A percentile compares a stretch with the other conserved stretches of the same genome.
These are phyloP conservation scores for Betta splendens DNA, from an alignment of 2,797 vertebrate species.

Conservation along the genomic window DNA sequence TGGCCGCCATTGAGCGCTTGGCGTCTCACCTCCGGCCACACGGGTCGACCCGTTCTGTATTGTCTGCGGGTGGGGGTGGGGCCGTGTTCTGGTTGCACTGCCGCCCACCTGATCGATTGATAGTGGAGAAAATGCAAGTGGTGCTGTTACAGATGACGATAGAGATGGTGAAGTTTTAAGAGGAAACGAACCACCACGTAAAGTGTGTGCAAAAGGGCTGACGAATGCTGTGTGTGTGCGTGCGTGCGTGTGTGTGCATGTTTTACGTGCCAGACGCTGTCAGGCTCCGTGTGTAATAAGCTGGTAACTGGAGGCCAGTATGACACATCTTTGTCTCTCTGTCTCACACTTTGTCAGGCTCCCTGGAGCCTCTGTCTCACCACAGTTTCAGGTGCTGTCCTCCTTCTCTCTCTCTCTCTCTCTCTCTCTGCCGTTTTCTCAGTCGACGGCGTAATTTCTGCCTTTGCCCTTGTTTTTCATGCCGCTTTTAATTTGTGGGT, in stretches of 20 bases:
- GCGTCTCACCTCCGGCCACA: constrained; percentile 73
- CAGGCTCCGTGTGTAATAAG: constrained; percentile 41
- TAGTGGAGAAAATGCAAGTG: too few relatives aligned
- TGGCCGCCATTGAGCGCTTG: constrained; percentile 64
- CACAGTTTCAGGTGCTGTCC: constrained; percentile 54
- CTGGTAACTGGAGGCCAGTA: constrained; percentile 50
- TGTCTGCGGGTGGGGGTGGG: constrained; percentile 30
- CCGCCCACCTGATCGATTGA: constrained; percentile 18
- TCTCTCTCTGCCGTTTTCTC: constrained; percentile 31
- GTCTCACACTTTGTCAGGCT: constrained; percentile 66
- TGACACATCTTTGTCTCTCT: constrained; percentile 67
- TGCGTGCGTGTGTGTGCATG: constrained; percentile 12
- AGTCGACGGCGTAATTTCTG: not conserved
- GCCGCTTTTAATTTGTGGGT: constrained; percentile 1
- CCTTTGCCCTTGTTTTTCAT: not conserved
- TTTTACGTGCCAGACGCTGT: constrained; percentile 37
- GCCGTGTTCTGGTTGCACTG: constrained; percentile 31
- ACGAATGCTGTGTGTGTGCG: too few relatives aligned
- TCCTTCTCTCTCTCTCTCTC: constrained; percentile 23
- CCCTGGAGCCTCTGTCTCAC: constrained; percentile 55
- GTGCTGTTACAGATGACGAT: too few relatives aligned
- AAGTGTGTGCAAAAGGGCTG: too few relatives aligned
- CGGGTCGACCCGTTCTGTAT: constrained; percentile 35
- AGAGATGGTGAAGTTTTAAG: too few relatives aligned
- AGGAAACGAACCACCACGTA: too few relatives aligned